Conservation (phyloP, 2,888 invertebrate genomes). For the Cephus runcator region DNA sequence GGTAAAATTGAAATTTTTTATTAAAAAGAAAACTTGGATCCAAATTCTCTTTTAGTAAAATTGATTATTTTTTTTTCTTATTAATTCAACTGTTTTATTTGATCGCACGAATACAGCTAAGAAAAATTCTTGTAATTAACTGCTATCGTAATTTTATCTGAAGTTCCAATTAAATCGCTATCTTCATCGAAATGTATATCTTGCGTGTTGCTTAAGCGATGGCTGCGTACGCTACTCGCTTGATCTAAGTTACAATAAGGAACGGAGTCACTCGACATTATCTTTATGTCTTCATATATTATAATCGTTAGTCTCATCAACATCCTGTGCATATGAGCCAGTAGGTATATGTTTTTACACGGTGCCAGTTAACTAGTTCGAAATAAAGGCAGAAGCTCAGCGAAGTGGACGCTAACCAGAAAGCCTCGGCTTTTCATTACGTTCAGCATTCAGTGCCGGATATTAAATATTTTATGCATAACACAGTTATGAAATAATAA, state of each 20-base stretch:
- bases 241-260: neutral
- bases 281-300: neutral
- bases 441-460: conserved; percentile 28
- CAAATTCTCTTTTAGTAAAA: neutral
- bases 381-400: neutral
- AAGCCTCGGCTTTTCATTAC: conserved; percentile 26
- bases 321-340: neutral
- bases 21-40: neutral
- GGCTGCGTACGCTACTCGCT: neutral
- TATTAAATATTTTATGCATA: conserved; percentile 35
- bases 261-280: neutral
- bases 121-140: neutral
- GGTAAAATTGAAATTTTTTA: neutral
- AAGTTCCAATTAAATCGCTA: neutral
- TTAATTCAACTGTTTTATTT: neutral
- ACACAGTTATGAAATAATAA: conserved; percentile 23
- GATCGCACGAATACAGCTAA: neutral
- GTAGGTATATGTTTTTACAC: neutral
- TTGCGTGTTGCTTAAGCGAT: neutral
- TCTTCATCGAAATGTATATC: neutral
- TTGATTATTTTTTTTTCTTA: neutral
- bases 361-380: neutral
- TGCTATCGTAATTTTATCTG: neutral
- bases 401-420: conserved; percentile 13
- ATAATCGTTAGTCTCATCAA: neutral